A percentile compares a stretch with the other conserved stretches of the same genome.
Evolutionary conservation across 2,113 vertebrate genomes (phyloP).

Genomic region (Tragulus kanchil): DNA sequence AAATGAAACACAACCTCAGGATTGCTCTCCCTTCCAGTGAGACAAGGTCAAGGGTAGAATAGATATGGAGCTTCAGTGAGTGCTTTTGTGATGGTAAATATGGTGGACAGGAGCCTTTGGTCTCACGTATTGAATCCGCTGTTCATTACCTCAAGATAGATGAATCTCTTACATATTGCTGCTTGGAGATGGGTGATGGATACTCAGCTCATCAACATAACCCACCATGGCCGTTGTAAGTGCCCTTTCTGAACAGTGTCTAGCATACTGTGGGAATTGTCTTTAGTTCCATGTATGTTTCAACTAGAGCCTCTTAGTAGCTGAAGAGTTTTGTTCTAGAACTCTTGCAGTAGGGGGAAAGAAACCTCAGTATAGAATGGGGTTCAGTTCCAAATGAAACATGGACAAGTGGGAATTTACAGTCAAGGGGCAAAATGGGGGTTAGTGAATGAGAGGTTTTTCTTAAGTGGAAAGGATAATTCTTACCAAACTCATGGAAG

Average conservation of each 20-base stretch:
- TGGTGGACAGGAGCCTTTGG: not conserved
- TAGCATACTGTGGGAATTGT: not conserved
- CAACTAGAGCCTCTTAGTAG: not conserved
- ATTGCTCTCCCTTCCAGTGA: not conserved
- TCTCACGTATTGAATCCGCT: not conserved
- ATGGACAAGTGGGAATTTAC: not conserved
- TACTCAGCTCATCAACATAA: not conserved
- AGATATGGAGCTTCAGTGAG: not conserved
- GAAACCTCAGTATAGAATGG: not conserved
- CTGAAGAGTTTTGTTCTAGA: conserved; percentile 7
- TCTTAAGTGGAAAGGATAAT: not conserved
- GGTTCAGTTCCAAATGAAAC: not conserved
- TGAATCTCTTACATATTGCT: not conserved
- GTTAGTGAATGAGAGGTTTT: not conserved
- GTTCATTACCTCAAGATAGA: not conserved
- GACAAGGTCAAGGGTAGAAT: not conserved
- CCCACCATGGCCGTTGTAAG: not conserved
- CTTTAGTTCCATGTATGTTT: not conserved
- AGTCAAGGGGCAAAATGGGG: not conserved
- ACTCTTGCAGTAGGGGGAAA: not conserved
- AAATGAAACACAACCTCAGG: not conserved
- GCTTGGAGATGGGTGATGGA: not conserved
- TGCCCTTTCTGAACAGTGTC: not conserved
- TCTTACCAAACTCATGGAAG: not conserved
- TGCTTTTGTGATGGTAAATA: not conserved